Base-by-base conservation (phyloP, 2,797 vertebrate species). In the Podarcis lilfordi region DNA sequence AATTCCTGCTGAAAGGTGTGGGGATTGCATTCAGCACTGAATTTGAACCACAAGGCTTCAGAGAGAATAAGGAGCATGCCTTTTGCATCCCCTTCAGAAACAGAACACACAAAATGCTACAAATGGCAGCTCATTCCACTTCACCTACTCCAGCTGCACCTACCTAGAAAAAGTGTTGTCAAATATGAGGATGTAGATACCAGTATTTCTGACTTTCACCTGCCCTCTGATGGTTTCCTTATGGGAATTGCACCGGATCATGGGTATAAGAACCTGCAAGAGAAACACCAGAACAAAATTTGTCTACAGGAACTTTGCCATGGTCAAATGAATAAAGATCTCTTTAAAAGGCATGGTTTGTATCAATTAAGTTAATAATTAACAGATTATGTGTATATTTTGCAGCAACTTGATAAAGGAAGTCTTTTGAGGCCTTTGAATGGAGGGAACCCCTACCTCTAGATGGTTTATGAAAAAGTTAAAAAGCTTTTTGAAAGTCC, bases 81-180 rank as follows among this genome's bases (percentile, higher is more conserved):
- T 81, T 86, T 69, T 88, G 50, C 35, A 13, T 8, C 37, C 55
- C 86, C 45, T 6, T 89, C 86, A 19, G 37, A 23, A 90, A 77
- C 0, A 76, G 59, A 0, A 72, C 4, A 40, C n/a, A 0, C 89
- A 35, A 59, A 78, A 6, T 78, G 80, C 86, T 78, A 85, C 13
- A 85, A 84, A 88, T 1, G 0, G 1, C 66, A 69, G 3, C 2
- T 84, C n/a, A 83, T 45, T 86, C 82, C 89, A 87, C 45, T 85
- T 84, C 89, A 77, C 23, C 3, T 5, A 45, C 8, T 75, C 86
- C 80, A 59, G 23, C 13, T 66, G 40, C 50, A 74, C 95, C 21
- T 95, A 99, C 99, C 98, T 98, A 86, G 98, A 99, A 92, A 98
- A 99, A 1, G 98, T 98, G 95, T 99, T 99, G 97, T 99, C 99